Conservation (phyloP, 2,113 vertebrate species). For the Prinia subflava region DNA sequence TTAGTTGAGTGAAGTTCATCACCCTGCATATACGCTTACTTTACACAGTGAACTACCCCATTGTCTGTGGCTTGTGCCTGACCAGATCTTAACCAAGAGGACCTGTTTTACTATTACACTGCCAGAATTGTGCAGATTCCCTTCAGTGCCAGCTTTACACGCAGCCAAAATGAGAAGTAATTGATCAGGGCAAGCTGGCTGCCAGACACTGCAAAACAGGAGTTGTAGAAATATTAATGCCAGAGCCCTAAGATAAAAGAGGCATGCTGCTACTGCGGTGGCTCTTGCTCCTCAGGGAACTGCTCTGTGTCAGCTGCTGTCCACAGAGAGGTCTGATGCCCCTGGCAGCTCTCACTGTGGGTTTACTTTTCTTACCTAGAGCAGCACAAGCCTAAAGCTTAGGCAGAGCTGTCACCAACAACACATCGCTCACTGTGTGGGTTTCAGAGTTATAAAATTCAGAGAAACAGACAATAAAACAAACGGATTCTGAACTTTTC, state of each 20-base stretch:
- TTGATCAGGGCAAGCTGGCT: neutral
- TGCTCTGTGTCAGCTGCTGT: neutral
- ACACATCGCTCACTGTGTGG: neutral
- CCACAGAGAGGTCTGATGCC: neutral
- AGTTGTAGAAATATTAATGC: neutral
- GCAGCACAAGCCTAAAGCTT: neutral
- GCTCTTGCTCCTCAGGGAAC: neutral
- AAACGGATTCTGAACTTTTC: neutral
- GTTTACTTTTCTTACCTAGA: neutral
- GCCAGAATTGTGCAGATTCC: neutral
- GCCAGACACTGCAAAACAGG: neutral
- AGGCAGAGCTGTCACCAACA: neutral
- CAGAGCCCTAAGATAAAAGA: neutral
- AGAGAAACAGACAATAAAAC: neutral
- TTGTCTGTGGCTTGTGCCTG: neutral
- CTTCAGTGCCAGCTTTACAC: neutral
- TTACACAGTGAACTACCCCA: neutral
- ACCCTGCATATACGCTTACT: neutral
- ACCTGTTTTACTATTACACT: neutral
- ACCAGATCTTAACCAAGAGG: neutral
- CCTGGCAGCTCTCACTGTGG: neutral
- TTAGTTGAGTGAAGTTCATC: neutral
- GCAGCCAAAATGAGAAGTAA: neutral
- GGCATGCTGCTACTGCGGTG: accelerated
- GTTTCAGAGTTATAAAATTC: neutral